Percentiles rank a stretch among this genome's conserved stretches.
Evolutionary conservation across 2,113 vertebrate genomes (phyloP).

Genomic region (Pica pica): DNA sequence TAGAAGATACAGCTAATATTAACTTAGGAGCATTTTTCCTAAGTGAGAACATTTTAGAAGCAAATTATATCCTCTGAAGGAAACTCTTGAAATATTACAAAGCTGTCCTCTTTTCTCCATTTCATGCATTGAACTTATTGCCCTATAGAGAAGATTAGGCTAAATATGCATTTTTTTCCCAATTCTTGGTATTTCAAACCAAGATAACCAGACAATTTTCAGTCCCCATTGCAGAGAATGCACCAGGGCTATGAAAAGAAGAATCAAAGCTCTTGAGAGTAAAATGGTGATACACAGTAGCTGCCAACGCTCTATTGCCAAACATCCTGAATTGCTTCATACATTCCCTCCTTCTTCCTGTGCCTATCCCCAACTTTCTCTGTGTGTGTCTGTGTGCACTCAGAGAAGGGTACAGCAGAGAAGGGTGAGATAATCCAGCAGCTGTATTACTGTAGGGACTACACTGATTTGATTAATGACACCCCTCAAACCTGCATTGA

Average conservation of each 20-base stretch:
- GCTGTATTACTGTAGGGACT: background rate
- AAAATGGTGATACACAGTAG: background rate
- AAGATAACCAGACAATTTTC: background rate
- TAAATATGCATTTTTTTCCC: accelerated
- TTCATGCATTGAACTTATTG: background rate
- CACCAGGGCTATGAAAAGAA: background rate
- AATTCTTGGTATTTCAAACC: background rate
- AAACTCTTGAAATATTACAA: background rate
- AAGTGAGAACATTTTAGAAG: background rate
- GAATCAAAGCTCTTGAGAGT: background rate
- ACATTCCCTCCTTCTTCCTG: background rate
- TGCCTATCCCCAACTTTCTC: accelerated
- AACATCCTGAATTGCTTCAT: background rate
- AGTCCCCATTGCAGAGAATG: background rate
- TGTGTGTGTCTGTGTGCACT: accelerated
- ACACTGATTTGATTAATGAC: background rate
- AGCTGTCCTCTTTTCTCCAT: background rate
- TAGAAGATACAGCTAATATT: background rate
- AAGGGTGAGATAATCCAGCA: background rate
- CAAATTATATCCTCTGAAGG: background rate
- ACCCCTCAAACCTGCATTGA: background rate
- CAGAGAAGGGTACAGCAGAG: background rate
- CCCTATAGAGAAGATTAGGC: background rate
- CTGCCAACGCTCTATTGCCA: background rate
- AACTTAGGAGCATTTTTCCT: background rate